Percentiles rank a stretch among this genome's conserved stretches.
phyloP scores from a whole-genome alignment of 1,140 invertebrate genomes.

The Phthorimaea operculella region DNA sequence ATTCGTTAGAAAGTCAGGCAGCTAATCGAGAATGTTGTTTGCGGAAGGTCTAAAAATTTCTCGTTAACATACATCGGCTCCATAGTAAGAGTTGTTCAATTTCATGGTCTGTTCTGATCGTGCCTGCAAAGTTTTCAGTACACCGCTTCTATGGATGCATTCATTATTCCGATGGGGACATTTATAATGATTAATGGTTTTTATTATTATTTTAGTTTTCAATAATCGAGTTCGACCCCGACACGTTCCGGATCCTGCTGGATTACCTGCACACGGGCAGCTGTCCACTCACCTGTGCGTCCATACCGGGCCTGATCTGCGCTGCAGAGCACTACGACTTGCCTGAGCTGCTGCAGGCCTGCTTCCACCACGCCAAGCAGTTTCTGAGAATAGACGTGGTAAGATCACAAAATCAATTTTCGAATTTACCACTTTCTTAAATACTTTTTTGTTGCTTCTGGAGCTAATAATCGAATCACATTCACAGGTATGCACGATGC shows the following conservation, averaged over 20 bases:
- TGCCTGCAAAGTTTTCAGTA: no score
- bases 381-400: slow-evolving; percentile 91
- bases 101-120: no score
- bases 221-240: slow-evolving; percentile 94
- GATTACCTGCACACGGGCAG: slow-evolving; percentile 94
- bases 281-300: slow-evolving; percentile 90
- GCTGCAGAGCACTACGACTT: slow-evolving; percentile 95
- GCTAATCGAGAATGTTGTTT: no score
- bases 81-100: no score
- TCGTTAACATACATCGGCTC: no score
- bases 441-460: no score
- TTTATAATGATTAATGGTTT: slow-evolving; percentile 6
- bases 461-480: no score
- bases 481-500: slow-evolving; percentile 86
- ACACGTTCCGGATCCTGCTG: slow-evolving; percentile 89
- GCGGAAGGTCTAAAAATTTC: no score
- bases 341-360: slow-evolving; percentile 91
- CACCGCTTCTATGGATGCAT: no score
- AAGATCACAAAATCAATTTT: slow-evolving; percentile 23
- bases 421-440: no score
- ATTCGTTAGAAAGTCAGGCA: no score
- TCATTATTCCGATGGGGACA: no score
- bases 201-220: slow-evolving; percentile 76
- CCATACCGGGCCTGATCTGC: slow-evolving; percentile 92
- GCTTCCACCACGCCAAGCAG: slow-evolving; percentile 95